A percentile compares a stretch with the other conserved stretches of the same genome.
These are phyloP conservation scores for Marmota flaviventris DNA, from an alignment of 2,113 vertebrate species.

Conservation along the genomic window DNA sequence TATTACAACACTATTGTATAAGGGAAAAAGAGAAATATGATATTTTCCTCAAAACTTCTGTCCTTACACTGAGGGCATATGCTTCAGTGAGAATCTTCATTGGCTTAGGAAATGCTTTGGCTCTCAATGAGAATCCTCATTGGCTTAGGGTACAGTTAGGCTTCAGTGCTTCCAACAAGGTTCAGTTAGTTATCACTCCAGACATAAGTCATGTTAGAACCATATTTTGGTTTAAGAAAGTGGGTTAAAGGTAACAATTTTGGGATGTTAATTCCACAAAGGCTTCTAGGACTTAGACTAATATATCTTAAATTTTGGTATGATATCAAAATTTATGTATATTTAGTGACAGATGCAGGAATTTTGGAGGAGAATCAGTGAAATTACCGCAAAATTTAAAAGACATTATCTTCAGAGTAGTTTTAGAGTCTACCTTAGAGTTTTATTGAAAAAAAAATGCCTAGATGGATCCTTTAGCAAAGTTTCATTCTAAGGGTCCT, in stretches of 20 bases:
- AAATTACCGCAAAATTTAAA: neutral
- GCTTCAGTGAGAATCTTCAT: neutral
- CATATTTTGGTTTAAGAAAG: neutral
- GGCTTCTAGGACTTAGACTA: neutral
- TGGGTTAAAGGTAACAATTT: neutral
- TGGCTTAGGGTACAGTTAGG: neutral
- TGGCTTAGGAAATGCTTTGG: neutral
- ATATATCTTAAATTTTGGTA: neutral
- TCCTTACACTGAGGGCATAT: neutral
- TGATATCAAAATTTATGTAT: neutral
- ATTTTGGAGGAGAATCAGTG: neutral
- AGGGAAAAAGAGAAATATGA: neutral
- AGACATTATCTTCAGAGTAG: neutral
- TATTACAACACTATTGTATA: neutral
- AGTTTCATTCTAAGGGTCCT: neutral
- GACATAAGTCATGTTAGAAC: neutral
- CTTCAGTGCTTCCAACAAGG: neutral
- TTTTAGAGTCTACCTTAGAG: neutral
- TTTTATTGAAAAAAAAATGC: neutral
- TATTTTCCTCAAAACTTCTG: neutral
- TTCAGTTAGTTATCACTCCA: neutral
- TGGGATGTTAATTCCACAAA: constrained; percentile 30
- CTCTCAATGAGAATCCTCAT: neutral
- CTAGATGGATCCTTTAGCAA: neutral
- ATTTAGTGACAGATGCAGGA: neutral